Evolutionary conservation across 2,888 invertebrate species (phyloP), one percentile per base, ranked within the genome.

Genomic region (Pseudococcus longispinus): DNA sequence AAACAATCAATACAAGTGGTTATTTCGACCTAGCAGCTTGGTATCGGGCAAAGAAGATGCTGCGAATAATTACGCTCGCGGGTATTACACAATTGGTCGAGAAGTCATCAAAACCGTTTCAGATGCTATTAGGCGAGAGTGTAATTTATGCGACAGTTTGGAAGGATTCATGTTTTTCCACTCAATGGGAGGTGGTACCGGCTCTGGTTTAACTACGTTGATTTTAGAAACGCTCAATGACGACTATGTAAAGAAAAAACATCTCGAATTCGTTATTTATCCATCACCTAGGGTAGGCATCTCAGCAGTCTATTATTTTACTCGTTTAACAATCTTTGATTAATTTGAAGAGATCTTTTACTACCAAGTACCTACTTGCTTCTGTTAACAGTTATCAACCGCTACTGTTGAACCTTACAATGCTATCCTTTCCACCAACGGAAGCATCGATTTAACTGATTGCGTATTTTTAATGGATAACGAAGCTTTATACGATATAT

Each of bases 161-260:
- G 93, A 92, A 87, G 91, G 91, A n/a, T 92, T 95, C 89, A 91
- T 95, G 5, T 90, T 94, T 83, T 89, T 89, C 74, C 89, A 89
- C 82, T 88, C 88, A 11, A 94, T 95, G 89, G 95, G 95, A 37
- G 95, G 95, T 0, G 95, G 95, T 4, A 95, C 95, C 5, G 95
- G 95, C 0, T 94, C 95, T 5, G 95, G 95, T 0, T 94, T 95
- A 65, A 51, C 87, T 29, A 83, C 87, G 8, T 20, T 87, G 15
- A 82, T 87, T 44, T 23, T 87, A 11, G 87, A 87, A 87, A 65
- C 65, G 11, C 46, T 87, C 32, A 60, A 51, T 18, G 83, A 87
- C 15, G 87, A 87, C 13, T 87, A 87, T 23, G 65, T 65, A 65
- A 87, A 87, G 32, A 87, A 87, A 60, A 82, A 87, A 55, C 82